phyloP scores from a whole-genome alignment of 2,113 vertebrate genomes.

The Python bivittatus region DNA sequence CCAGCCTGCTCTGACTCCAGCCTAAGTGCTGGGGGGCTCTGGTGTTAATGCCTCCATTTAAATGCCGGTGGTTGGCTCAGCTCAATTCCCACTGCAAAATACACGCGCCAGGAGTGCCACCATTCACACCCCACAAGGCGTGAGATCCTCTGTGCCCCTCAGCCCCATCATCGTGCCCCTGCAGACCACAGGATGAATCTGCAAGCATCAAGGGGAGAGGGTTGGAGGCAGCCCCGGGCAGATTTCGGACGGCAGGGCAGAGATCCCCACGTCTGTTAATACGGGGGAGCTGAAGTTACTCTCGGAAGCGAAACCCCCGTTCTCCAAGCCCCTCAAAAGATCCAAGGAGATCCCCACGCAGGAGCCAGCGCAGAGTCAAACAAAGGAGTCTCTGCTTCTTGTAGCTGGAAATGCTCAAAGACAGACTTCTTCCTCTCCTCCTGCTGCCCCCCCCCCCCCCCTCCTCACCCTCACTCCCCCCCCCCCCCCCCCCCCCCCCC shows the following conservation, averaged over 20 bases:
- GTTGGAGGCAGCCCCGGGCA: too few relatives aligned
- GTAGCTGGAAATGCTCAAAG: too few relatives aligned
- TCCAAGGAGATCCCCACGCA: background rate
- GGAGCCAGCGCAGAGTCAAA: background rate
- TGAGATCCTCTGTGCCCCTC: background rate
- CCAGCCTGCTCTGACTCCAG: too few relatives aligned
- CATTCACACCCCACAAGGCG: rapidly evolving
- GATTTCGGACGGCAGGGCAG: background rate
- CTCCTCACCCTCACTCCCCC: background rate
- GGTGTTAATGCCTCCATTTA: background rate
- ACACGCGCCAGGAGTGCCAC: background rate
- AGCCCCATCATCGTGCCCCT: too few relatives aligned
- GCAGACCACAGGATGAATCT: background rate
- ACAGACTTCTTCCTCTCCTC: background rate
- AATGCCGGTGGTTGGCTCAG: background rate
- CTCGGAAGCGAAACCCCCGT: background rate
- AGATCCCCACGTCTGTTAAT: background rate
- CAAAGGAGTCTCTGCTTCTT: background rate
- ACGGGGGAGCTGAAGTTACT: background rate
- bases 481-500: rapidly evolving
- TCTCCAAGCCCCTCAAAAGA: background rate
- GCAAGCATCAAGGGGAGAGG: background rate
- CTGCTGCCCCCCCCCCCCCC: too few relatives aligned
- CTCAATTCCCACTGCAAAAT: background rate
- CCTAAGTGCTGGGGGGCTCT: background rate